phyloP scores from a whole-genome alignment of 2,888 invertebrate genomes.

The Tiliacea citrago region DNA sequence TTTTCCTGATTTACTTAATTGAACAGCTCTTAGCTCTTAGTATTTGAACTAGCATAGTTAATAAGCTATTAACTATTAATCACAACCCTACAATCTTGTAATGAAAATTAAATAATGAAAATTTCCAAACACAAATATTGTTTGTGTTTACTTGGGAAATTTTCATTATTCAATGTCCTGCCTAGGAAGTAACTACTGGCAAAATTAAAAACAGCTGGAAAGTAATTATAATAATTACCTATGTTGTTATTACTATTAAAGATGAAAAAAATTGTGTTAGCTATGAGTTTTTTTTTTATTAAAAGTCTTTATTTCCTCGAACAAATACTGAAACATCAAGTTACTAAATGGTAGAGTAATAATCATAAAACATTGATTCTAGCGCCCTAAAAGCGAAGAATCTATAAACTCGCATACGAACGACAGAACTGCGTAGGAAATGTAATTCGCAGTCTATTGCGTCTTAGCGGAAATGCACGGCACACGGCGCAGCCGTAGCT shows the following conservation, averaged over 20 bases:
- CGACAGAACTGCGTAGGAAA: constrained; percentile 29
- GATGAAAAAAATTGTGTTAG: no score
- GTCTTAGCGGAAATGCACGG: constrained; percentile 28
- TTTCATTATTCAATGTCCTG: background rate
- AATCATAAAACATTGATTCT: constrained; percentile 20
- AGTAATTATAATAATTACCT: background rate
- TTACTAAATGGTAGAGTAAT: constrained; percentile 10
- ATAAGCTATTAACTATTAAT: background rate
- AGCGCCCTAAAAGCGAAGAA: constrained; percentile 7
- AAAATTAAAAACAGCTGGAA: background rate
- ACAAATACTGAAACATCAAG: background rate
- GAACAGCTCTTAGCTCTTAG: background rate
- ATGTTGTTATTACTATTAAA: no score
- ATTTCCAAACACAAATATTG: background rate
- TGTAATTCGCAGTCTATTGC: constrained; percentile 21
- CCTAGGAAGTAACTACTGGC: background rate
- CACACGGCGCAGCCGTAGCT: constrained; percentile 22
- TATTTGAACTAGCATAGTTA: background rate
- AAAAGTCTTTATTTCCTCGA: background rate
- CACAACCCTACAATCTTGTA: no score
- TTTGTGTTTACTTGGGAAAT: background rate
- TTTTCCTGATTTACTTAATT: background rate
- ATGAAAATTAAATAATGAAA: no score
- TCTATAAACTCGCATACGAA: constrained; percentile 8
- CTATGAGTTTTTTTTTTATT: background rate